Conservation (phyloP, 2,888 invertebrate genomes). For the Lysandra coridon region DNA sequence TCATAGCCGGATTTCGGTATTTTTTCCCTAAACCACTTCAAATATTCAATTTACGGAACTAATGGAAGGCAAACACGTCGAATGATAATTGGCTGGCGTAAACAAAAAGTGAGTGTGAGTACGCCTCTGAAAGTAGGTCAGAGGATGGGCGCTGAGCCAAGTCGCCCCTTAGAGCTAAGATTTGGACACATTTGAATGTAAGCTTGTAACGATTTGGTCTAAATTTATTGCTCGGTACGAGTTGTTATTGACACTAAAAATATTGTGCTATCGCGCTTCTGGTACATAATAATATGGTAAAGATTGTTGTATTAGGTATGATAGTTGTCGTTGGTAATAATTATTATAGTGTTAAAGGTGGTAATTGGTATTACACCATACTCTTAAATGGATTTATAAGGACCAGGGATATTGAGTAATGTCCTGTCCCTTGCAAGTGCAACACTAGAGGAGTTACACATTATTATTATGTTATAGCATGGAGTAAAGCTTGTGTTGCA, state of each 20-base stretch:
- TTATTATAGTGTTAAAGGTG: too few species aligned
- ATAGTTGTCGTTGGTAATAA: too few species aligned
- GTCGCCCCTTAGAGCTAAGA: constrained; percentile 36
- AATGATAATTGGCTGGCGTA: constrained; percentile 48
- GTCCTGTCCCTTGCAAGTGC: too few species aligned
- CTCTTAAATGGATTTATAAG: too few species aligned
- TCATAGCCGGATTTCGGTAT: neutral
- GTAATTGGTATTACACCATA: too few species aligned
- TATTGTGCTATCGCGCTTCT: neutral
- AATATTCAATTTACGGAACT: constrained; percentile 17
- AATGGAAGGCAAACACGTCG: constrained; percentile 23
- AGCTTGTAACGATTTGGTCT: constrained; percentile 14
- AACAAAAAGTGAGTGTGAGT: constrained; percentile 58
- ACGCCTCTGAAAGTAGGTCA: constrained; percentile 50
- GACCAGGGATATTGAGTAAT: too few species aligned
- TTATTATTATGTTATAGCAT: too few species aligned
- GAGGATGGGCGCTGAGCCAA: constrained; percentile 50
- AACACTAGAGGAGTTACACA: too few species aligned
- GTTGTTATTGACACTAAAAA: neutral
- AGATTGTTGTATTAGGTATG: too few species aligned
- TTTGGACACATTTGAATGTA: constrained; percentile 20
- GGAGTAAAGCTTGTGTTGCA: too few species aligned
- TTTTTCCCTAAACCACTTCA: neutral
- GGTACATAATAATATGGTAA: too few species aligned
- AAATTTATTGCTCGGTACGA: neutral